Base-by-base conservation (phyloP, 2,888 invertebrate species). In the Chirona hameri region DNA sequence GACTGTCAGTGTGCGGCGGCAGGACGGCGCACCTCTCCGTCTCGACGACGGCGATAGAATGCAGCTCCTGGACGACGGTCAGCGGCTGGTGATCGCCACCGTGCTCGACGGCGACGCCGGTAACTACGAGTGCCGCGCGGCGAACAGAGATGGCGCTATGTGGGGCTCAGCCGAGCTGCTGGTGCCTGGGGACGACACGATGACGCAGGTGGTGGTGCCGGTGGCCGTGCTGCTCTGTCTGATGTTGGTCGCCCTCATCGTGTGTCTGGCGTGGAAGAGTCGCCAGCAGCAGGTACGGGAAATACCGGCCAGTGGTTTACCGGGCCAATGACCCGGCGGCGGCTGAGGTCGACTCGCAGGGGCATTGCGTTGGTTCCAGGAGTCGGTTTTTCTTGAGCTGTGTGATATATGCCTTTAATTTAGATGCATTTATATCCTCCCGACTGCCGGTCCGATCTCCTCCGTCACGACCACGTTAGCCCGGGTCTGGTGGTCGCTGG, bases 211-310 rank as follows among this genome's bases (percentile, higher is more conserved):
- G 24, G 4, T 84, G 52, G 81, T 84, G 57, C 57, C 81, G 18
- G 60, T 82, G 31, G 83, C 81, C 12, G 82, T 82, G n/a, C 27
- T 82, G n/a, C 69, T 79, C 27, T 69, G 84, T 31, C 48, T 84
- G 27, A 81, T 52, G 18, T 79, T 83, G 48, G 82, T 84, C 39
- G 81, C 82, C 31, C 81, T 81, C 2, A 84, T 27, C 52, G 48
- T 48, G 27, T 81, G 72, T 14, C n/a, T 46, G 57, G 60, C 10
- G 5, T 60, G 79, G 79, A 55, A n/a, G 79, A 39, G 60, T 79
- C 21, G n/a, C 3, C 48, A 57, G 31, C 57, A 57, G 57, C 5
- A 82, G 76, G 76, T 81, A n/a, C 7, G 80, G 14, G n/a, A 7
- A 2, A 39, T 7, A 5, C 2, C 39, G 2, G 7, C 4, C 39